phyloP scores from a whole-genome alignment of 2,888 invertebrate genomes.

The Endomychus coccineus region DNA sequence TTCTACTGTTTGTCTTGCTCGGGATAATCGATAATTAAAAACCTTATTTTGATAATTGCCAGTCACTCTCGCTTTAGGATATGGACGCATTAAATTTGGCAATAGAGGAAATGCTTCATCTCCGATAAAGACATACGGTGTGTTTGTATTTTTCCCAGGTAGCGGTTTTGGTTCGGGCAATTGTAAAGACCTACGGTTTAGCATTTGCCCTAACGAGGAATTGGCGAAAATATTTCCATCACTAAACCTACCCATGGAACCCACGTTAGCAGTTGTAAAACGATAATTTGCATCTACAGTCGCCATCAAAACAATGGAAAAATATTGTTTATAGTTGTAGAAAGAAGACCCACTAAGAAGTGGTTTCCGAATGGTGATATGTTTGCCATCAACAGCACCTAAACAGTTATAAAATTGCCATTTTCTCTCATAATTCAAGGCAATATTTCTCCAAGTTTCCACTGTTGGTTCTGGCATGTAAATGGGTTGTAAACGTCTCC shows the following conservation, averaged over 20 bases:
- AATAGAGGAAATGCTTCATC: constrained; percentile 24
- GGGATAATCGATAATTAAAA: constrained; percentile 18
- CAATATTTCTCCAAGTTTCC: constrained; percentile 25
- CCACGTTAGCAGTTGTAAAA: constrained; percentile 27
- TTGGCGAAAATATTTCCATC: constrained; percentile 28
- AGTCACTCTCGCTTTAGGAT: constrained; percentile 19
- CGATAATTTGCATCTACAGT: constrained; percentile 27
- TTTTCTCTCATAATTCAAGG: constrained; percentile 25
- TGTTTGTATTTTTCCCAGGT: constrained; percentile 13
- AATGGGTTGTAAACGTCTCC: constrained; percentile 23
- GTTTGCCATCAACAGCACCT: constrained; percentile 29
- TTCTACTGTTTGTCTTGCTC: constrained; percentile 15
- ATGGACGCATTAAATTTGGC: constrained; percentile 23
- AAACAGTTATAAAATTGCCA: constrained; percentile 29
- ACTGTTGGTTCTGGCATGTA: constrained; percentile 22
- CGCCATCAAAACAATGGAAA: constrained; percentile 29
- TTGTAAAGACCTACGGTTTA: neutral
- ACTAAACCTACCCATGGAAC: constrained; percentile 27
- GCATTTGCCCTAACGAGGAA: constrained; percentile 16
- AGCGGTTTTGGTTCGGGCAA: constrained; percentile 5
- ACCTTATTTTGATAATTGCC: too few relatives aligned
- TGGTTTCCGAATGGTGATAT: constrained; percentile 27
- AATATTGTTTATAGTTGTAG: constrained; percentile 29
- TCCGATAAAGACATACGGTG: constrained; percentile 20
- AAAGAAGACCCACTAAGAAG: constrained; percentile 26